Evolutionary conservation across 2,113 vertebrate species (phyloP), one percentile per base, ranked within the genome.

Genomic region (Tiliqua scincoides): DNA sequence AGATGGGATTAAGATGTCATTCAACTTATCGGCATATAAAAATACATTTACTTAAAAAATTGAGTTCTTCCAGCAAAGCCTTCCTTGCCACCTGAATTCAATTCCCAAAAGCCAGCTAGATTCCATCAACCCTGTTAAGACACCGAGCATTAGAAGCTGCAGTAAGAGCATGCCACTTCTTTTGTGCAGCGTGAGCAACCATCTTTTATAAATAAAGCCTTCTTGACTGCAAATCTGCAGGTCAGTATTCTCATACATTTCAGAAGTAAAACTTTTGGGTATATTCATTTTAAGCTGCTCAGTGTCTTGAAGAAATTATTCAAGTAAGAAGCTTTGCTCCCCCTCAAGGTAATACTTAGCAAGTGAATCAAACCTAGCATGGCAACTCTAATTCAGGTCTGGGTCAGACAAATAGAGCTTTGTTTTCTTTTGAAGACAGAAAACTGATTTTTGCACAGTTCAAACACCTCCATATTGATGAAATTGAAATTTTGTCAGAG

Each of bases 371-470:
- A 94, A 96, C 79, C 95, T 90, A 95, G 90, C 94, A 93, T 75
- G 89, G 84, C 94, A 90, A 94, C 95, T 94, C 94, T 95, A 95
- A 93, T 72, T 96, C 93, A 95, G 91, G 87, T 92, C 82, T 95
- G 96, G 97, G 96, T 97, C 97, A 97, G 97, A 97, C 95, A 97
- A 96, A 94, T 95, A 92, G 89, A 94, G 90, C 94, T 97, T 97
- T 97, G 96, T 97, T 97, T 97, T 96, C 96, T 97, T 96, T 91
- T 87, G 83, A 90, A 90, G 83, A n/a, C 20, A 65, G 84, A 78
- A 85, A 75, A 93, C 32, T 71, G 83, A 89, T 71, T 88, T 75
- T 88, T 86, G 0, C 89, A 83, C 88, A 93, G 87, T 25, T 57
- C 54, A 91, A 48, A 48, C 40, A 71, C 57, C 71, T 54, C 15